Conservation (phyloP, 1,140 invertebrate species). For the Homalodisca vitripennis region DNA sequence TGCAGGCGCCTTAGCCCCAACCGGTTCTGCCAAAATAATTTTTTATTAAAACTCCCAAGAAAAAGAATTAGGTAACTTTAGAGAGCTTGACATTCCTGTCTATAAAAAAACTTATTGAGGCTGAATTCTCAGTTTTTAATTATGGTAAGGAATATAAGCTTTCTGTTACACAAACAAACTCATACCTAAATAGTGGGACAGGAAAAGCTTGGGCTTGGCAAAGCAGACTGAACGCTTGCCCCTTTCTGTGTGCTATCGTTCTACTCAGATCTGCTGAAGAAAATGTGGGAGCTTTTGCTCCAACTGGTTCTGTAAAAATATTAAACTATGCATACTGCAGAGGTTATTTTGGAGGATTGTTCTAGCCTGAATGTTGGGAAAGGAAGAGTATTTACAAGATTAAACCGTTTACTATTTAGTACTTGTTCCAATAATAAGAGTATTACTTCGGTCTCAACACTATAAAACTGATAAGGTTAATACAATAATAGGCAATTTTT, state of each 20-base stretch:
- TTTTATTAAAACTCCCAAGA: conserved; percentile 22
- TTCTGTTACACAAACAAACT: too few relatives aligned
- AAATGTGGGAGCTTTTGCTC: conserved; percentile 57
- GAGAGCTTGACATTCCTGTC: neutral
- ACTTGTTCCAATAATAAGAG: too few relatives aligned
- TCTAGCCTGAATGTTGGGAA: too few relatives aligned
- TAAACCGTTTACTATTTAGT: too few relatives aligned
- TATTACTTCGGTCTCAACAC: too few relatives aligned
- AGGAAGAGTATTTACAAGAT: too few relatives aligned
- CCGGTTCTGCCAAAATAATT: conserved; percentile 44
- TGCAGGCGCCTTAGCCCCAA: conserved; percentile 59
- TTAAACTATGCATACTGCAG: too few relatives aligned
- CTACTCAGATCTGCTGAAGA: conserved; percentile 60
- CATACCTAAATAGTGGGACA: conserved; percentile 54
- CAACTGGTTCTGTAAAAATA: conserved; percentile 57
- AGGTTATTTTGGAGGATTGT: too few relatives aligned
- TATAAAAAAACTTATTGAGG: neutral
- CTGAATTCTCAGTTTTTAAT: too few relatives aligned
- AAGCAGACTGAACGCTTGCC: conserved; percentile 48
- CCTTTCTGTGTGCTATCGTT: conserved; percentile 56
- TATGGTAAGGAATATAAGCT: too few relatives aligned
- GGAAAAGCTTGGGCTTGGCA: conserved; percentile 66
- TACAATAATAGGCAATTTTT: too few relatives aligned
- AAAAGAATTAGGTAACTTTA: neutral
- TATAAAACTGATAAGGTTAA: too few relatives aligned